Evolutionary conservation across 2,888 invertebrate species (phyloP), one percentile per base, ranked within the genome.

Genomic region (Stomorhina lunata): DNA sequence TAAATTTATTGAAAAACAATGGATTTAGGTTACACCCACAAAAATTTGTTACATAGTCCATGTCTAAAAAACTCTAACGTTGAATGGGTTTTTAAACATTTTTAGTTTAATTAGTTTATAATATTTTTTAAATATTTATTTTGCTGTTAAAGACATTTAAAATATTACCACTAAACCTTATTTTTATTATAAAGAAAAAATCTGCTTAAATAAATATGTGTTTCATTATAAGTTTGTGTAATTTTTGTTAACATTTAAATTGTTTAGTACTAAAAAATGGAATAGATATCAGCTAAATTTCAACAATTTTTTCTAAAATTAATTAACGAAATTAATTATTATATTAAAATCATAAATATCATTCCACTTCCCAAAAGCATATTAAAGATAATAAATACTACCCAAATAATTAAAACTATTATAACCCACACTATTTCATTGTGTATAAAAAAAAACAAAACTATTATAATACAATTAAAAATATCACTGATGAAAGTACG

Each of bases 341-440:
- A n/a, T n/a, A n/a, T n/a, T n/a, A n/a, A n/a, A n/a, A n/a, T n/a
- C 15, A 12, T 9, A 17, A 53, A 53, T 53, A 53, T 69, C 77
- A 77, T 77, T 77, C 77, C 77, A 55, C 29, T 68, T 25, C 10
- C 55, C 66, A 61, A n/a, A n/a, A 40, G 15, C 12, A 27, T 40
- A 68, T n/a, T n/a, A n/a, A n/a, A n/a, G n/a, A n/a, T n/a, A n/a
- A n/a, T 53, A 20, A 57, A 32, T 57, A 34, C 32, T 34, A n/a
- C n/a, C 37, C 22, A 17, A n/a, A 59, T 20, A 48, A 50, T 25
- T 55, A n/a, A n/a, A n/a, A n/a, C n/a, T n/a, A n/a, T n/a, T 27
- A 48, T 22, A 9, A 10, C 22, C 48, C 17, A 37, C 32, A 55
- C 37, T n/a, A n/a, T n/a, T n/a, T n/a, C n/a, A n/a, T n/a, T 37